phyloP scores from a whole-genome alignment of 2,888 invertebrate species.

The Nasonia oneida region DNA sequence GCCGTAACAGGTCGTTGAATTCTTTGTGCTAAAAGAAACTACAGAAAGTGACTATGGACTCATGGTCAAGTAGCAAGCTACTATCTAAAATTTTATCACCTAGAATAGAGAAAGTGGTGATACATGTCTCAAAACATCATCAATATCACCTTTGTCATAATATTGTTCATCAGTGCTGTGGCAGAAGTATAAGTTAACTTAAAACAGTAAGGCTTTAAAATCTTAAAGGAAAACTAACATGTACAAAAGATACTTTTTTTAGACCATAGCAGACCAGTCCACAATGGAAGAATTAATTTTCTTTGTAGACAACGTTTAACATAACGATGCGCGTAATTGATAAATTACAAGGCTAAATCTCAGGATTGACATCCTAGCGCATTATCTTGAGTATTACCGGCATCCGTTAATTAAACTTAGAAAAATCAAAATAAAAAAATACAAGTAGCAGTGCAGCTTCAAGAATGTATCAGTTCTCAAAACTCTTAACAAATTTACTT shows the following conservation, averaged over 20 bases:
- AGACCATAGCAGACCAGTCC: constrained; percentile 71
- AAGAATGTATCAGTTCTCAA: constrained; percentile 44
- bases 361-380: constrained; percentile 20
- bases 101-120: constrained; percentile 50
- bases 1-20: constrained; percentile 50
- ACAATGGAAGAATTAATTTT: constrained; percentile 67
- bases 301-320: constrained; percentile 42
- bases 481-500: constrained; percentile 55
- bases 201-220: constrained; percentile 67
- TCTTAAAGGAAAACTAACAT: constrained; percentile 68
- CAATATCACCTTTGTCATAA: constrained; percentile 50
- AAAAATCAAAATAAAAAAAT: constrained; percentile 36
- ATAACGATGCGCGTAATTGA: constrained; percentile 40
- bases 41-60: constrained; percentile 62
- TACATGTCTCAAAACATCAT: constrained; percentile 46
- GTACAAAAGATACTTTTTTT: constrained; percentile 69
- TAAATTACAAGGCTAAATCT: constrained; percentile 44
- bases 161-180: constrained; percentile 53
- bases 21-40: constrained; percentile 60
- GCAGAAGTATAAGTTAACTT: constrained; percentile 66
- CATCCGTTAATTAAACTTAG: constrained; percentile 28
- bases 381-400: constrained; percentile 42
- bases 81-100: constrained; percentile 51
- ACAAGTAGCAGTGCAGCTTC: constrained; percentile 47
- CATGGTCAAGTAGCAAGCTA: constrained; percentile 59